Evolutionary conservation across 92 coral and sea anemone species (phyloP).

Genomic region (Zoanthus gigantus): DNA sequence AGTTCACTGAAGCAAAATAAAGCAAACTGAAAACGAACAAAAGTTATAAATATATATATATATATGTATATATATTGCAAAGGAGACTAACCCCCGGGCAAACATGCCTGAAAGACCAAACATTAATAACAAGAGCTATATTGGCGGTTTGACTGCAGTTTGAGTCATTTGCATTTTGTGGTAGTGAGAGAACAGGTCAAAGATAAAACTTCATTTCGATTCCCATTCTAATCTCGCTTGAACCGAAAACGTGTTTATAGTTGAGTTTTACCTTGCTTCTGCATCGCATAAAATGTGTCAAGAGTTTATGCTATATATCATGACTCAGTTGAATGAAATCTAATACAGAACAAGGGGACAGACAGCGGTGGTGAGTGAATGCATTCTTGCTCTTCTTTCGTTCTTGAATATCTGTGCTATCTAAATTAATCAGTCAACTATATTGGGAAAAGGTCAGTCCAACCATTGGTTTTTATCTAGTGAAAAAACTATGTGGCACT

Average conservation of each 20-base stretch:
- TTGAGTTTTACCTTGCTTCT: neutral
- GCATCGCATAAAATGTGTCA: neutral
- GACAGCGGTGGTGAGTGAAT: constrained; percentile 21
- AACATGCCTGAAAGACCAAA: constrained; percentile 48
- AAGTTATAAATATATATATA: neutral
- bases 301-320: neutral
- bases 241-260: neutral
- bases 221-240: neutral
- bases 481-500: neutral
- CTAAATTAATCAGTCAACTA: constrained; percentile 30
- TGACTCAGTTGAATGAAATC: neutral
- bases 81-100: constrained; percentile 46
- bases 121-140: constrained; percentile 38
- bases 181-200: constrained; percentile 34
- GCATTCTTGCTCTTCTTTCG: neutral
- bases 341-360: constrained; percentile 18
- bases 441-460: constrained; percentile 9
- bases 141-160: constrained; percentile 25
- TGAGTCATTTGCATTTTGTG: constrained; percentile 44
- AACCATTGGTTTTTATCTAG: constrained; percentile 3
- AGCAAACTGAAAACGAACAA: constrained; percentile 15
- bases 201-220: constrained; percentile 1
- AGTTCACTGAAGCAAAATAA: constrained; percentile 40
- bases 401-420: neutral
- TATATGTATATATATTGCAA: constrained; percentile 5